These are phyloP conservation scores for Physeter macrocephalus DNA, from an alignment of 2,113 vertebrate species.

Conservation along the genomic window DNA sequence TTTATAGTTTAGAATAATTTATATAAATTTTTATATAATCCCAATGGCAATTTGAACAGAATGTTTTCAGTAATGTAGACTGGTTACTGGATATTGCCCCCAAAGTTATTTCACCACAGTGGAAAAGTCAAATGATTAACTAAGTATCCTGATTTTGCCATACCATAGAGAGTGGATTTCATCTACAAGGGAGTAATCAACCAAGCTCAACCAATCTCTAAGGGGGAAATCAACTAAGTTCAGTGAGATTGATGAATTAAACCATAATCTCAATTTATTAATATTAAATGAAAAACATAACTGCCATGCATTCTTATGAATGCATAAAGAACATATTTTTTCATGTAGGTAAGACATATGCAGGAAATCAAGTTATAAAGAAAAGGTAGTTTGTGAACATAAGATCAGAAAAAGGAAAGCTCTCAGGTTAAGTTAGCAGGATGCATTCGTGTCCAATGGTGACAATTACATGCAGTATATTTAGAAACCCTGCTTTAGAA, in stretches of 20 bases:
- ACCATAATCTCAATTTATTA: not conserved
- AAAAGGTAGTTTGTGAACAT: not conserved
- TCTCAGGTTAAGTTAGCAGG: not conserved
- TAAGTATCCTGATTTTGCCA: not conserved
- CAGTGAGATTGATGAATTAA: not conserved
- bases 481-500: not conserved
- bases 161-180: not conserved
- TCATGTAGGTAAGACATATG: not conserved
- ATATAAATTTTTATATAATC: not conserved
- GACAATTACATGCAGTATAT: not conserved
- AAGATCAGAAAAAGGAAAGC: not conserved
- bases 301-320: not conserved
- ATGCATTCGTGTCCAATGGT: not conserved
- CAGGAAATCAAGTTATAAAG: not conserved
- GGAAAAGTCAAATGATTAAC: not conserved
- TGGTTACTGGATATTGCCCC: not conserved
- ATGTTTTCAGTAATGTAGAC: not conserved
- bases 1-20: not conserved
- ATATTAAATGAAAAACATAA: not conserved
- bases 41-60: not conserved
- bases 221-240: not conserved
- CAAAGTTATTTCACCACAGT: not conserved
- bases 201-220: not conserved
- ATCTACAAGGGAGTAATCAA: not conserved
- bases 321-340: not conserved